These are phyloP conservation scores for Bos javanicus DNA, from an alignment of 2,113 vertebrate genomes.

Conservation along the genomic window DNA sequence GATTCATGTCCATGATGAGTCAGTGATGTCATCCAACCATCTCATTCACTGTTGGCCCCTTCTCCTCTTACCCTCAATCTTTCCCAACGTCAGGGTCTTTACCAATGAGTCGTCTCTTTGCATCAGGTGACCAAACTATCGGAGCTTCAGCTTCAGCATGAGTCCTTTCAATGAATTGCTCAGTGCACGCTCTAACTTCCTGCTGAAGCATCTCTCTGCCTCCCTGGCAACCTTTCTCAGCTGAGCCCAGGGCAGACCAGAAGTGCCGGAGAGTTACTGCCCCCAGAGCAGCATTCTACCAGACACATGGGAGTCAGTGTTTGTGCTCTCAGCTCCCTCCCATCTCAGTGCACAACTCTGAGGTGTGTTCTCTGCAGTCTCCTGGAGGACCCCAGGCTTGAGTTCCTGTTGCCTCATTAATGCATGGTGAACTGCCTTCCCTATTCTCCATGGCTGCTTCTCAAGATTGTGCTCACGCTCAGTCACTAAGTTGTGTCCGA, in stretches of 20 bases:
- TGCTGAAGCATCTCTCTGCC: fast-evolving
- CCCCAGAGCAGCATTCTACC: neutral
- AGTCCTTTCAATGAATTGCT: neutral
- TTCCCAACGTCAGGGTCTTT: neutral
- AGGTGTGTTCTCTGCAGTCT: fast-evolving
- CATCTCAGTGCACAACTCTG: no score
- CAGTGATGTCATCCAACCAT: neutral
- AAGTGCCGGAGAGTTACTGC: neutral
- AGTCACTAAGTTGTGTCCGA: neutral
- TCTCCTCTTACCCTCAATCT: neutral
- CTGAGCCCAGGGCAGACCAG: neutral
- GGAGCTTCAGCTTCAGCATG: neutral
- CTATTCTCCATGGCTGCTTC: neutral
- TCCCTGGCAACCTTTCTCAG: neutral
- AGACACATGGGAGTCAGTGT: neutral
- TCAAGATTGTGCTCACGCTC: neutral
- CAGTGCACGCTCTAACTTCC: neutral
- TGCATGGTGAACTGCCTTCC: fast-evolving
- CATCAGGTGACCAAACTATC: neutral
- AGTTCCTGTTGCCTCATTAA: fast-evolving
- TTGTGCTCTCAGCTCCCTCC: neutral
- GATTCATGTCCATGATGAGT: neutral
- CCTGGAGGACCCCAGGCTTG: neutral
- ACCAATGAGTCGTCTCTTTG: neutral
- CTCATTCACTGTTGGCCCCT: neutral